phyloP scores from a whole-genome alignment of 2,113 vertebrate species.

The Atlantisia rogersi region DNA sequence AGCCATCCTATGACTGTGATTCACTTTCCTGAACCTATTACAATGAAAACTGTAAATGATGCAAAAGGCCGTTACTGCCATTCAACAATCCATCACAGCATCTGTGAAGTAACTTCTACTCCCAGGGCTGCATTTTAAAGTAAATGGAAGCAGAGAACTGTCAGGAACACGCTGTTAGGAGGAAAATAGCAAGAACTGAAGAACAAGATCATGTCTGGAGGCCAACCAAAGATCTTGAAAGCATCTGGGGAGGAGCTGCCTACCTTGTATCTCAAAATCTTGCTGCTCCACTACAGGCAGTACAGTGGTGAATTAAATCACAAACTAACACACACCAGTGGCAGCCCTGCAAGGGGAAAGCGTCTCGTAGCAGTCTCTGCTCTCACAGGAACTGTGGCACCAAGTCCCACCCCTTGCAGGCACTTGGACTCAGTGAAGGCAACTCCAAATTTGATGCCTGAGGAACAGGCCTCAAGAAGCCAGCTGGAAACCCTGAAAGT shows the following conservation, averaged over 20 bases:
- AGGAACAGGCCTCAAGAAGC: neutral
- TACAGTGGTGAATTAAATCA: neutral
- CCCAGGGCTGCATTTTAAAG: neutral
- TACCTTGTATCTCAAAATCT: neutral
- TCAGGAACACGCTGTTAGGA: neutral
- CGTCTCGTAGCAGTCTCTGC: neutral
- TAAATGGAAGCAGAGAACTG: neutral
- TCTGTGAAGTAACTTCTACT: neutral
- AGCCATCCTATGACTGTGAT: slow-evolving; percentile 35
- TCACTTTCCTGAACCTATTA: slow-evolving; percentile 26
- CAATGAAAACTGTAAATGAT: neutral
- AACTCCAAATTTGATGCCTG: neutral
- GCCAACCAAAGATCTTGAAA: neutral
- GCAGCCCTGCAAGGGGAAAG: neutral
- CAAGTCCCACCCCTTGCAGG: neutral
- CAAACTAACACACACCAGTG: neutral
- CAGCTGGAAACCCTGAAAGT: neutral
- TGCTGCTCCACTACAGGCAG: neutral
- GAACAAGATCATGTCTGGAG: neutral
- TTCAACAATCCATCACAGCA: neutral
- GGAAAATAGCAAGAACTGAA: too few relatives aligned
- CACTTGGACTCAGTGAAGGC: neutral
- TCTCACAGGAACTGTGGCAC: neutral
- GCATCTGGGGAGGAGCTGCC: neutral
- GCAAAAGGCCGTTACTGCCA: neutral